Percentiles rank a stretch among this genome's conserved stretches.
Conservation (phyloP, 2,113 vertebrate genomes). For the Peromyscus polionotus region DNA sequence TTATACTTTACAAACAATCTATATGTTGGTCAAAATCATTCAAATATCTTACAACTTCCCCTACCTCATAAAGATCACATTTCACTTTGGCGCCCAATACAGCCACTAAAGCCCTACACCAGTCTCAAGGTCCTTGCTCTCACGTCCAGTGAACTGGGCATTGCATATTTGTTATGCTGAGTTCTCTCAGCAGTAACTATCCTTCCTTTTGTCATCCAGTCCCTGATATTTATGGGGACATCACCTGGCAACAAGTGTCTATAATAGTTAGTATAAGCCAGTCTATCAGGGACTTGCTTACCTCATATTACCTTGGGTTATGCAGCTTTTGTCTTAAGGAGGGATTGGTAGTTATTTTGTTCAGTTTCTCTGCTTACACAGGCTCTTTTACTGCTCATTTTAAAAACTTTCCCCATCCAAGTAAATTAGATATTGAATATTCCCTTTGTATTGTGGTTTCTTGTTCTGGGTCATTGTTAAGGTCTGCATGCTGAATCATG, state of each 20-base stretch:
- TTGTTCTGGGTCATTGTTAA: not conserved
- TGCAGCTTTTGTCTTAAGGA: not conserved
- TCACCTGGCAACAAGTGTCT: not conserved
- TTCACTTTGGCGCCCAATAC: not conserved
- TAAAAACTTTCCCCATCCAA: not conserved
- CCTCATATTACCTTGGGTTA: not conserved
- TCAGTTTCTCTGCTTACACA: not conserved
- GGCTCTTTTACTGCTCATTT: not conserved
- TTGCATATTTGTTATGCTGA: not conserved
- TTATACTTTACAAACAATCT: not conserved
- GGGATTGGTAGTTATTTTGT: not conserved
- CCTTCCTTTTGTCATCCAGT: not conserved
- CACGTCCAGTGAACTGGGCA: not conserved
- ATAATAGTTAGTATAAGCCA: not conserved
- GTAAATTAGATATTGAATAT: not conserved
- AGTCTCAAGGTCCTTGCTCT: not conserved
- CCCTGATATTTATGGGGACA: not conserved
- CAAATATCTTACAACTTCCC: not conserved
- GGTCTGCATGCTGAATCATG: not conserved
- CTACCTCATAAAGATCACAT: not conserved
- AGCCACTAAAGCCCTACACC: not conserved
- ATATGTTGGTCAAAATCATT: not conserved
- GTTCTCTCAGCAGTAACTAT: not conserved
- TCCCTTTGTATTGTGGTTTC: not conserved
- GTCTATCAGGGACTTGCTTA: not conserved